Evolutionary conservation across 2,797 vertebrate species (phyloP).

Genomic region (Pseudotriccus pelzelni): DNA sequence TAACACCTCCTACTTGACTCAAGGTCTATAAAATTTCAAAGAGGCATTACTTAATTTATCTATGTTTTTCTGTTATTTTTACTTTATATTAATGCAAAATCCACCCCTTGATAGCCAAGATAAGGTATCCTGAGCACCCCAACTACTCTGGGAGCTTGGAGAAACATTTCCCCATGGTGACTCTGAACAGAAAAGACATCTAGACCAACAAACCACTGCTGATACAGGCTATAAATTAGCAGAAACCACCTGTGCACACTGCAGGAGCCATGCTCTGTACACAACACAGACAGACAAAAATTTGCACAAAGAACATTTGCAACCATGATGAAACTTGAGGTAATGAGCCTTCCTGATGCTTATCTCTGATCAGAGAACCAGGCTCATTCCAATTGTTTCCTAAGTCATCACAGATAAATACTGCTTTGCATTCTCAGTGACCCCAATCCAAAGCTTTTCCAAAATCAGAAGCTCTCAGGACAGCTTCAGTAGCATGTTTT

Average conservation of each 20-base stretch:
- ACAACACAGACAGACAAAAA: not conserved
- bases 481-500: slow-evolving; percentile 1
- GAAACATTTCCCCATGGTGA: not conserved
- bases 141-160: not conserved
- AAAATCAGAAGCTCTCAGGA: slow-evolving; percentile 46
- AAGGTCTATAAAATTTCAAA: not conserved
- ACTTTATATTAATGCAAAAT: not conserved
- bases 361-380: slow-evolving; percentile 26
- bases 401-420: slow-evolving; percentile 48
- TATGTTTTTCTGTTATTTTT: not conserved
- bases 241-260: not conserved
- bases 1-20: not conserved
- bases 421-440: slow-evolving; percentile 47
- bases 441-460: slow-evolving; percentile 42
- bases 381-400: slow-evolving; percentile 36
- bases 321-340: not conserved
- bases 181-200: not conserved
- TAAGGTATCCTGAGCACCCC: not conserved
- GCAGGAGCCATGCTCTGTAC: not conserved
- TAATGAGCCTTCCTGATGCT: slow-evolving; percentile 43
- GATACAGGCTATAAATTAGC: not conserved
- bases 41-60: not conserved
- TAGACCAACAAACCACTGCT: not conserved
- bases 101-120: not conserved
- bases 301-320: not conserved